Conservation (phyloP, 2,888 invertebrate genomes). For the Penaeus monodon region DNA sequence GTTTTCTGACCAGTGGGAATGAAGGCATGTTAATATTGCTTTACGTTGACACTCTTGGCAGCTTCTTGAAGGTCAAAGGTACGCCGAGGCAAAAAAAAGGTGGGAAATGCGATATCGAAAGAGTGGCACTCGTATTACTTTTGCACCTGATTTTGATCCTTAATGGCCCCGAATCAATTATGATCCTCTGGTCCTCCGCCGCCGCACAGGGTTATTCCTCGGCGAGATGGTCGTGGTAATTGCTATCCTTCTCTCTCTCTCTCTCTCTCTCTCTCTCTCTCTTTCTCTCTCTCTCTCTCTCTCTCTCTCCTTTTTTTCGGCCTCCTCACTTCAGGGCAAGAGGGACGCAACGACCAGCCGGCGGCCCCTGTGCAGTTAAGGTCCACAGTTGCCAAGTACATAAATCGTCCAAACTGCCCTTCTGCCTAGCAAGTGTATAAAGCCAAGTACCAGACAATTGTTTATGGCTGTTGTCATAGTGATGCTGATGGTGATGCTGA, state of each 20-base stretch:
- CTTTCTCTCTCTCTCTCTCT: not conserved
- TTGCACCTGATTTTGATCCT: conserved; percentile 36
- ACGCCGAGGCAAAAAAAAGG: conserved; percentile 5
- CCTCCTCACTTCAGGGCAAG: not conserved
- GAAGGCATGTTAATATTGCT: not conserved
- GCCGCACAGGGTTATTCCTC: not conserved
- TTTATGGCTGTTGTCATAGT: too few species aligned
- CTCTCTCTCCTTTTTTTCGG: not conserved
- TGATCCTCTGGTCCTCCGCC: conserved; percentile 46
- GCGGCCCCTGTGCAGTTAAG: too few species aligned
- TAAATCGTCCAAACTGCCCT: too few species aligned
- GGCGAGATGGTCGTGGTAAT: conserved; percentile 49
- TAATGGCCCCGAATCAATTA: conserved; percentile 53
- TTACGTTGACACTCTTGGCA: conserved; percentile 36
- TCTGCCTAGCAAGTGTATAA: too few species aligned
- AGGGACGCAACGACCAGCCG: not conserved
- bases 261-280: not conserved
- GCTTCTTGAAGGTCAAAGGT: conserved; percentile 37
- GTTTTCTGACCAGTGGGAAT: too few species aligned
- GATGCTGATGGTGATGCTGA: too few species aligned
- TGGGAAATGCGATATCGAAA: conserved; percentile 20
- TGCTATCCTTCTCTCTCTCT: conserved; percentile 12
- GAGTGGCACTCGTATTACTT: conserved; percentile 45
- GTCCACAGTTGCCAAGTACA: too few species aligned
- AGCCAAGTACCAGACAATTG: too few species aligned